Percentiles rank a stretch among this genome's conserved stretches.
These are phyloP conservation scores for Geopemphigus sp. DNA, from an alignment of 1,140 invertebrate species.

Conservation along the genomic window DNA sequence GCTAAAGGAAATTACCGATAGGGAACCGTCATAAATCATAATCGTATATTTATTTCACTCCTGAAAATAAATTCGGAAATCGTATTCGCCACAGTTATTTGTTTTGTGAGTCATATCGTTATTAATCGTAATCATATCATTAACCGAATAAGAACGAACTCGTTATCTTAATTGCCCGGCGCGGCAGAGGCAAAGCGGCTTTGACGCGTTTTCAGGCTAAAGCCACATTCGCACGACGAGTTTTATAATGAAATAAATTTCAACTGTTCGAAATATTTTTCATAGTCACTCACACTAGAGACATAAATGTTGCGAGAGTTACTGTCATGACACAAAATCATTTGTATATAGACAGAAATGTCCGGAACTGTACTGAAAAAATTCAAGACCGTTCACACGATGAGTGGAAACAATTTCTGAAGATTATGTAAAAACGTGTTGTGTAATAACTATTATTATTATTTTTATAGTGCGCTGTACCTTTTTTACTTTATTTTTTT, in stretches of 20 bases:
- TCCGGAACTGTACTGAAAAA: background rate
- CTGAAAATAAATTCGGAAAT: too few relatives aligned
- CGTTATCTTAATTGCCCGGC: too few relatives aligned
- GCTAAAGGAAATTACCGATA: too few relatives aligned
- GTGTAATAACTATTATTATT: background rate
- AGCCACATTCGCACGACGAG: background rate
- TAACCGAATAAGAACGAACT: too few relatives aligned
- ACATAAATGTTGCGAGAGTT: background rate
- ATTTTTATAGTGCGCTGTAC: background rate
- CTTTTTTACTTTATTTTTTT: background rate
- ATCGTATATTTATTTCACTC: too few relatives aligned
- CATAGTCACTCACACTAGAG: background rate
- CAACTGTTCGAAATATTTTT: background rate
- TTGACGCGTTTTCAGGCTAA: too few relatives aligned
- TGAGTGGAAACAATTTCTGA: background rate
- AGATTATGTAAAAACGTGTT: background rate
- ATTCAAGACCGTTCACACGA: background rate
- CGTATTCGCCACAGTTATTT: too few relatives aligned
- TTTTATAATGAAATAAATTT: background rate
- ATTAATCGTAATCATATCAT: too few relatives aligned
- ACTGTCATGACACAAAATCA: background rate
- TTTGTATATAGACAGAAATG: slow-evolving; percentile 8
- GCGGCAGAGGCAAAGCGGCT: too few relatives aligned
- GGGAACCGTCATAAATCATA: too few relatives aligned
- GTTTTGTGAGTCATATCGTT: too few relatives aligned